Evolutionary conservation across 2,797 vertebrate genomes (phyloP).

Genomic region (Aphelocoma californica): DNA sequence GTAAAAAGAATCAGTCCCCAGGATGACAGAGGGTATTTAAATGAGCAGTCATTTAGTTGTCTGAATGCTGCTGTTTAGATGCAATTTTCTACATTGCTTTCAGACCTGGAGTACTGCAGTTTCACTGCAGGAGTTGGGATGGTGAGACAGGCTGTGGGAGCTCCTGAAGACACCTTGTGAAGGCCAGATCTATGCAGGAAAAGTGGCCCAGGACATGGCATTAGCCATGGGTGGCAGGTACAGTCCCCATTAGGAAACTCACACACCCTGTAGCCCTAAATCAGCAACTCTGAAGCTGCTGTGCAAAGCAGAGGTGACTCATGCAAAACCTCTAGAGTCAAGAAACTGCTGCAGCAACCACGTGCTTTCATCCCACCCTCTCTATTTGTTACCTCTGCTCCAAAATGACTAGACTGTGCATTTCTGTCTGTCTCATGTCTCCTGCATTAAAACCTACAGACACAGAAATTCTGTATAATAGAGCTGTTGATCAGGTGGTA

Average conservation of each 20-base stretch:
- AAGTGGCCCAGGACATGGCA: not conserved
- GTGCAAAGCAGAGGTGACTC: not conserved
- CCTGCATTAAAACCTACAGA: not conserved
- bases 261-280: not conserved
- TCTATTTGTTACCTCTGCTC: not conserved
- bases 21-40: not conserved
- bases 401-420: not conserved
- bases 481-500: not conserved
- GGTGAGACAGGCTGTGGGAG: not conserved
- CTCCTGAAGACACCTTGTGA: not conserved
- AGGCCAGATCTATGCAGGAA: not conserved
- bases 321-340: not conserved
- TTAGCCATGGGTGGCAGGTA: not conserved
- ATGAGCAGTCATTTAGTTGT: not conserved
- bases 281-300: not conserved
- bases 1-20: not conserved
- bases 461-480: not conserved
- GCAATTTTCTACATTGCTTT: not conserved
- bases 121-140: not conserved
- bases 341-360: not conserved
- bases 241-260: not conserved
- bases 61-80: not conserved
- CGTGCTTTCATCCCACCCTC: not conserved
- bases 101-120: not conserved
- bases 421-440: not conserved